Evolutionary conservation across 2,113 vertebrate species (phyloP).

Genomic region (Callocephalon fimbriatum): DNA sequence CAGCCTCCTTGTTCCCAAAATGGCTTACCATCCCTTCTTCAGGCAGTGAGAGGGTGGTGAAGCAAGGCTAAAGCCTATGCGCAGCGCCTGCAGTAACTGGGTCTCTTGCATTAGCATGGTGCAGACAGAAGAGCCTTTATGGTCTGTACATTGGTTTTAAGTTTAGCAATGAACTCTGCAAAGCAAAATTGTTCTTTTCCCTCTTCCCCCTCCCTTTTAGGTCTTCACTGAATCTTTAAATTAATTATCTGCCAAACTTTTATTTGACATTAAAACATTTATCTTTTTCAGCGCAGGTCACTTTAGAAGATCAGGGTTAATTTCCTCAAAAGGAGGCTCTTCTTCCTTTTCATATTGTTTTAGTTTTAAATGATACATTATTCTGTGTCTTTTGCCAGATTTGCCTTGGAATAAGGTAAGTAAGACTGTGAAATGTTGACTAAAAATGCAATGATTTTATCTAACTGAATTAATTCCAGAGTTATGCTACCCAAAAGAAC

Average conservation of each 20-base stretch:
- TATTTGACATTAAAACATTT: not conserved
- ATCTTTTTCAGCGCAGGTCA: not conserved
- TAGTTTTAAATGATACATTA: not conserved
- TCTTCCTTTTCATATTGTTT: not conserved
- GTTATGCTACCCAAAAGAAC: not conserved
- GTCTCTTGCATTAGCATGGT: not conserved
- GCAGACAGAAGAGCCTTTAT: not conserved
- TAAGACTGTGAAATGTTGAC: not conserved
- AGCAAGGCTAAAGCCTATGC: accelerated
- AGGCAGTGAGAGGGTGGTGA: not conserved
- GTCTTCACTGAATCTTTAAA: not conserved
- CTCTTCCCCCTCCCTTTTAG: not conserved
- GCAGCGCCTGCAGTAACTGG: not conserved
- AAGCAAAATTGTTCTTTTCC: not conserved
- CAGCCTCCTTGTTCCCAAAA: not conserved
- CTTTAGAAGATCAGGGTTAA: not conserved
- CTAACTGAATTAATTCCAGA: not conserved
- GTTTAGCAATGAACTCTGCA: not conserved
- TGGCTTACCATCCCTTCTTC: not conserved
- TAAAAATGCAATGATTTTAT: not conserved
- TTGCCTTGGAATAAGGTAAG: not conserved
- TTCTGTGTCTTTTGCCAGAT: not conserved
- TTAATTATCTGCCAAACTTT: not conserved
- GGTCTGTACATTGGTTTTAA: not conserved
- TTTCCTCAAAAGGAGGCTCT: not conserved